phyloP scores from a whole-genome alignment of 2,888 invertebrate genomes.

The Empis livida region DNA sequence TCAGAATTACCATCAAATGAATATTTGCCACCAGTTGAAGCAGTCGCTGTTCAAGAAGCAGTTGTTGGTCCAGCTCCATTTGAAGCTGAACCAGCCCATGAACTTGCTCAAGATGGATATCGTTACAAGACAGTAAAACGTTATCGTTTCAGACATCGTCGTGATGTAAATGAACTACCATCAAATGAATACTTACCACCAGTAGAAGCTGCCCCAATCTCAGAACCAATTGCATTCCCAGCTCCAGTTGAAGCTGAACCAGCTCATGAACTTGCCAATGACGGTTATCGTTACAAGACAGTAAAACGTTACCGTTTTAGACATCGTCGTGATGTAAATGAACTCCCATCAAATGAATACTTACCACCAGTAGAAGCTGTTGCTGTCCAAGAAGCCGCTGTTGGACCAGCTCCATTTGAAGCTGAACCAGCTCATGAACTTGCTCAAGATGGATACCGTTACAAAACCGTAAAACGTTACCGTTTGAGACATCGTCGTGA shows the following conservation, averaged over 20 bases:
- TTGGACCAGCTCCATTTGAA: slow-evolving; percentile 11
- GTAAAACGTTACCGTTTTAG: slow-evolving; percentile 19
- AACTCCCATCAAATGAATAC: slow-evolving; percentile 18
- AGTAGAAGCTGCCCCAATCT: slow-evolving; percentile 10
- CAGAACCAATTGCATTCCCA: slow-evolving; percentile 14
- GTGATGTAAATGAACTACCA: slow-evolving; percentile 2
- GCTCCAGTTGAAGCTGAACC: slow-evolving; percentile 12
- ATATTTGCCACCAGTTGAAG: background rate
- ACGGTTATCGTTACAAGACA: slow-evolving; percentile 18
- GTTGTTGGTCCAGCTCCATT: slow-evolving; percentile 1
- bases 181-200: background rate
- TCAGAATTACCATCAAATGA: background rate
- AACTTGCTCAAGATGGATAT: slow-evolving; percentile 15
- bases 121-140: slow-evolving; percentile 15
- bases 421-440: slow-evolving; percentile 16
- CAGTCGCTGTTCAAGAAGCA: slow-evolving; percentile 1
- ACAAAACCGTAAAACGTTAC: slow-evolving; percentile 20
- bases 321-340: slow-evolving; percentile 7
- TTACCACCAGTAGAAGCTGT: slow-evolving; percentile 16
- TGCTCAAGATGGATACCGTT: slow-evolving; percentile 22
- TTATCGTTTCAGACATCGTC: slow-evolving; percentile 14
- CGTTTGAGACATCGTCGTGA: slow-evolving; percentile 22
- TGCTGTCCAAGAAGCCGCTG: too few species aligned
- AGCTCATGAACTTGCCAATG: slow-evolving; percentile 21
- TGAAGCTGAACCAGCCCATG: slow-evolving; percentile 15